A percentile compares a stretch with the other conserved stretches of the same genome.
phyloP scores from a whole-genome alignment of 1,140 invertebrate species.

The Acromyrmex charruanus region DNA sequence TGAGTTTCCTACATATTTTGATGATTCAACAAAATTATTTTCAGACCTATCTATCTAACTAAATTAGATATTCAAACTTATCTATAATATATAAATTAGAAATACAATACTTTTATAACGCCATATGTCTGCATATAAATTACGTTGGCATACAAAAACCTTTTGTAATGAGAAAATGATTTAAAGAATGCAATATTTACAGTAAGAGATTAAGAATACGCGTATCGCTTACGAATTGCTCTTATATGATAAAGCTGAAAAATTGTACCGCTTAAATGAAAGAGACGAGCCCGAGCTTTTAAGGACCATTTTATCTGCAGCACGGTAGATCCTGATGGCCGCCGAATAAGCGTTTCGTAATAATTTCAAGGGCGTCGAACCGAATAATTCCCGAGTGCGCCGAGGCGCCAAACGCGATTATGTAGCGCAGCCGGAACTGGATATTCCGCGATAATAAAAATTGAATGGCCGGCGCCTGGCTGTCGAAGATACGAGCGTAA shows the following conservation, averaged over 20 bases:
- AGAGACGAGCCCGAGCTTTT: slow-evolving; percentile 25
- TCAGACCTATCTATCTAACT: no score
- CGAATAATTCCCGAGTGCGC: slow-evolving; percentile 73
- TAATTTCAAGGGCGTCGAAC: slow-evolving; percentile 73
- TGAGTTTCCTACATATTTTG: no score
- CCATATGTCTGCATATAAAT: no score
- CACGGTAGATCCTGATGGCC: slow-evolving; percentile 44
- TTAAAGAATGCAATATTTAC: neutral
- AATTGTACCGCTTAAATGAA: slow-evolving; percentile 37
- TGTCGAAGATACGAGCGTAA: slow-evolving; percentile 73
- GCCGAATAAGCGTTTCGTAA: slow-evolving; percentile 67
- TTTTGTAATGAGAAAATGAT: slow-evolving; percentile 5
- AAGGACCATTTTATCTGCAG: slow-evolving; percentile 46
- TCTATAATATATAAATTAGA: neutral
- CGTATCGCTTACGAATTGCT: neutral
- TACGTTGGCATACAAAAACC: neutral
- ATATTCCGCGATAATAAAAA: slow-evolving; percentile 75
- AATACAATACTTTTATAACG: neutral
- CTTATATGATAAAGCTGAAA: slow-evolving; percentile 30
- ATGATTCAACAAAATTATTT: no score
- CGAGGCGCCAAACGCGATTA: slow-evolving; percentile 76
- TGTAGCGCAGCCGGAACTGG: slow-evolving; percentile 61
- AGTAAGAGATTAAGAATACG: neutral
- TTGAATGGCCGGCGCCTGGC: slow-evolving; percentile 68
- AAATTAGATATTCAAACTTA: no score